Conservation (phyloP, 1,140 invertebrate genomes). For the Sesamia nonagrioides region DNA sequence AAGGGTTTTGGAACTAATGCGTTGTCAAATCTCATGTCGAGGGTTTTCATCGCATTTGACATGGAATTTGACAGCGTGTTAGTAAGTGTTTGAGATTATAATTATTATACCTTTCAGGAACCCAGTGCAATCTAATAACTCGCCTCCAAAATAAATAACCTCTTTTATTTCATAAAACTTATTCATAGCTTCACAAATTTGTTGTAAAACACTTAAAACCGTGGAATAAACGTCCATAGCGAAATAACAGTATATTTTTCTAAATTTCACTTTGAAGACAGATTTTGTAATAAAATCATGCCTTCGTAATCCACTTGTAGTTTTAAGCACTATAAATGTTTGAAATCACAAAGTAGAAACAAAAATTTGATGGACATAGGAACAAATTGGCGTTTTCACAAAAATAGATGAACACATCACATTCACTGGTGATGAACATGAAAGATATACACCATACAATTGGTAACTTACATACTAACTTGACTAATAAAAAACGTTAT, state of each 20-base stretch:
- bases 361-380: conserved; percentile 39
- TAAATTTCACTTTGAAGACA: conserved; percentile 23
- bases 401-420: conserved; percentile 46
- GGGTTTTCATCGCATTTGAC: not conserved
- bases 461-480: conserved; percentile 41
- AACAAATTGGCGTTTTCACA: conserved; percentile 53
- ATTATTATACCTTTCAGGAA: not conserved
- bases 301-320: conserved; percentile 54
- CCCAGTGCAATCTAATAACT: not conserved
- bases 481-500: conserved; percentile 43
- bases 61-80: conserved; percentile 1
- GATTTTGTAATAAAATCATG: conserved; percentile 37
- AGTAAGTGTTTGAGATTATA: not conserved
- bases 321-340: conserved; percentile 58
- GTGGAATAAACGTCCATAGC: conserved; percentile 41
- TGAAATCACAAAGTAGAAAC: conserved; percentile 54
- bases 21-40: conserved; percentile 6
- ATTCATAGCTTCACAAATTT: conserved; percentile 38
- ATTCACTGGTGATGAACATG: conserved; percentile 43
- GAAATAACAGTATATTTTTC: conserved; percentile 20
- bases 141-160: not conserved
- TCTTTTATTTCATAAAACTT: conserved; percentile 7
- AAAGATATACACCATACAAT: conserved; percentile 39
- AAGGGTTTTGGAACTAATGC: not conserved
- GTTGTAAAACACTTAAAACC: conserved; percentile 19